Evolutionary conservation across 2,888 invertebrate genomes (phyloP).

Genomic region (Coelopa pilipes): DNA sequence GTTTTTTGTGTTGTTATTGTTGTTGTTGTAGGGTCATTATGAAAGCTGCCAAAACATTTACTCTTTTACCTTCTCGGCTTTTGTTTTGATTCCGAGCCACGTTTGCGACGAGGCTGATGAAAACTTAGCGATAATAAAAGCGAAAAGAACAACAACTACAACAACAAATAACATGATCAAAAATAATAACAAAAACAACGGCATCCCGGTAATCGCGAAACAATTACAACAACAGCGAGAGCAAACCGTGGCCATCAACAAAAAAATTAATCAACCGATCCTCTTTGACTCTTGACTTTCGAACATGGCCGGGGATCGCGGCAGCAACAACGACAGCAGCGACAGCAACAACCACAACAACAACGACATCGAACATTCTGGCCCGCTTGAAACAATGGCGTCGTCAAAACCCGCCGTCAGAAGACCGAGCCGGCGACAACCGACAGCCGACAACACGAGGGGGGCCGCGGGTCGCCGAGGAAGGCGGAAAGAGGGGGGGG

Average conservation of each 20-base stretch:
- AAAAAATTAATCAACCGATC: conserved; percentile 44
- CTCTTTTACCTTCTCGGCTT: conserved; percentile 23
- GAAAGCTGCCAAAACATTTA: conserved; percentile 38
- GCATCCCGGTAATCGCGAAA: conserved; percentile 32
- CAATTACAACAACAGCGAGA: conserved; percentile 23
- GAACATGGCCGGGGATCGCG: conserved; percentile 35
- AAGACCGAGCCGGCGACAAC: background rate
- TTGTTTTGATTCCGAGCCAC: conserved; percentile 40
- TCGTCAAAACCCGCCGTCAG: background rate
- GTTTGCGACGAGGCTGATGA: conserved; percentile 41
- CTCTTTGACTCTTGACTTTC: conserved; percentile 44
- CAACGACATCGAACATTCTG: no score
- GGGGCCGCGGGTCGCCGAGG: background rate
- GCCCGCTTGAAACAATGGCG: background rate
- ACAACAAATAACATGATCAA: conserved; percentile 14
- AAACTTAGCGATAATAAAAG: conserved; percentile 48
- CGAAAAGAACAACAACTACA: conserved; percentile 38
- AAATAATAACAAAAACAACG: no score
- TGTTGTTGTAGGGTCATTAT: conserved; percentile 36
- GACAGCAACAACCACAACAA: background rate
- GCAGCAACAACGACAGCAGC: conserved; percentile 1
- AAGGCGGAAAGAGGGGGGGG: background rate
- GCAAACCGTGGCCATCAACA: conserved; percentile 9
- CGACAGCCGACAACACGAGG: background rate
- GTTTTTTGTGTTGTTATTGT: conserved; percentile 13